phyloP scores from a whole-genome alignment of 64 coral and sea anemone genomes.

The Stichodactyla mertensii region DNA sequence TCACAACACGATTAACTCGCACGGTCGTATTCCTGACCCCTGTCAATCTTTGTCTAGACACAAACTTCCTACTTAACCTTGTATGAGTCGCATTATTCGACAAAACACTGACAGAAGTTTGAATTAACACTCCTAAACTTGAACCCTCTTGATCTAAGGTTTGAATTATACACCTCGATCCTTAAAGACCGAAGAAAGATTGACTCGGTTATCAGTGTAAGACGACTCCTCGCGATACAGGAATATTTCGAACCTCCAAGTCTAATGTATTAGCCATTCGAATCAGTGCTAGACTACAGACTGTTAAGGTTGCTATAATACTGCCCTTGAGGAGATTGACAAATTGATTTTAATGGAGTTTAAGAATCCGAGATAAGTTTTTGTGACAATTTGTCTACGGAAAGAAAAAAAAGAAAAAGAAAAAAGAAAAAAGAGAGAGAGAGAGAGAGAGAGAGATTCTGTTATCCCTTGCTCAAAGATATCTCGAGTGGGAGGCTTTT shows the following conservation, averaged over 20 bases:
- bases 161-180: not conserved
- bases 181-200: not conserved
- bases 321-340: not conserved
- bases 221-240: not conserved
- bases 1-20: not conserved
- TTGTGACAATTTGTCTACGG: not conserved
- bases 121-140: not conserved
- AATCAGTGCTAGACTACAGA: not conserved
- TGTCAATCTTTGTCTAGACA: constrained; percentile 7
- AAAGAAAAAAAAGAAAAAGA: not conserved
- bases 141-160: not conserved
- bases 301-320: not conserved
- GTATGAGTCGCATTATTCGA: not conserved
- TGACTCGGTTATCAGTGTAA: not conserved
- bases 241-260: not conserved
- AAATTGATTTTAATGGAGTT: not conserved
- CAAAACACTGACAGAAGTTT: not conserved
- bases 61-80: constrained; percentile 12
- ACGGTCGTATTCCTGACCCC: not conserved
- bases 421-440: not conserved
- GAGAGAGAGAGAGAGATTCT: not conserved
- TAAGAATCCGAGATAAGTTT: not conserved
- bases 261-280: not conserved
- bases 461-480: not conserved
- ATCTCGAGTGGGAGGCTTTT: not conserved